phyloP scores from a whole-genome alignment of 2,888 invertebrate genomes.

The Drosophila pegasa region DNA sequence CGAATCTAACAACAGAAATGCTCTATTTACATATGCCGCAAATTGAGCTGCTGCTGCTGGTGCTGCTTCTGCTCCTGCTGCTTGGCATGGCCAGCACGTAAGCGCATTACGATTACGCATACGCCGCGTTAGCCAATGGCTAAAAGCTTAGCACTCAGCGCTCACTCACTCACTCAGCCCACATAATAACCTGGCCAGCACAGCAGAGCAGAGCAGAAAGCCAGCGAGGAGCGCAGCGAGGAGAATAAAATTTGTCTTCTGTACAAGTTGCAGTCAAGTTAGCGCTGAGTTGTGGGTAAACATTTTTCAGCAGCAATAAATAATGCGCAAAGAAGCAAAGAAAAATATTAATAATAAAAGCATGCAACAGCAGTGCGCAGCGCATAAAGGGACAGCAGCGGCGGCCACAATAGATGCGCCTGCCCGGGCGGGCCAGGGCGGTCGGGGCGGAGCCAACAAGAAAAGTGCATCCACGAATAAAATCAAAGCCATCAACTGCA shows the following conservation, averaged over 20 bases:
- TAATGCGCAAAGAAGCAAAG: slow-evolving; percentile 66
- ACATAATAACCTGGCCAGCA: slow-evolving; percentile 73
- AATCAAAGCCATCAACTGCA: slow-evolving; percentile 80
- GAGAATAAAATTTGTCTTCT: slow-evolving; percentile 74
- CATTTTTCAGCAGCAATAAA: slow-evolving; percentile 80
- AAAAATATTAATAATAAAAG: slow-evolving; percentile 79
- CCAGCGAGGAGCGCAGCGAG: slow-evolving; percentile 36
- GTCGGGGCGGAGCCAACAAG: slow-evolving; percentile 54
- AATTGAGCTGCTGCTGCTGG: slow-evolving; percentile 30
- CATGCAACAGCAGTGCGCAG: slow-evolving; percentile 63
- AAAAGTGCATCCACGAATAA: slow-evolving; percentile 81
- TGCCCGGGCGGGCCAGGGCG: slow-evolving; percentile 18
- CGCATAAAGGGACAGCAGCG: slow-evolving; percentile 64
- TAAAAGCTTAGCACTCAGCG: slow-evolving; percentile 65
- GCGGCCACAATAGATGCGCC: slow-evolving; percentile 67
- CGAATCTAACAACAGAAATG: slow-evolving; percentile 79
- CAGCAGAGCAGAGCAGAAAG: slow-evolving; percentile 27
- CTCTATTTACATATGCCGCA: slow-evolving; percentile 79
- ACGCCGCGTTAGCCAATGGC: slow-evolving; percentile 64
- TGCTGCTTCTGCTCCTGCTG: slow-evolving; percentile 38
- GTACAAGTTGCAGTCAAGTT: slow-evolving; percentile 76
- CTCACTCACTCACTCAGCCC: slow-evolving; percentile 59
- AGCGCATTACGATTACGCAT: slow-evolving; percentile 69
- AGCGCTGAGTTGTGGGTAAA: slow-evolving; percentile 74
- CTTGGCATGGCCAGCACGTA: slow-evolving; percentile 67